Percentiles rank a stretch among this genome's conserved stretches.
phyloP scores from a whole-genome alignment of 1,140 invertebrate genomes.

The Aphaenogaster floridana region DNA sequence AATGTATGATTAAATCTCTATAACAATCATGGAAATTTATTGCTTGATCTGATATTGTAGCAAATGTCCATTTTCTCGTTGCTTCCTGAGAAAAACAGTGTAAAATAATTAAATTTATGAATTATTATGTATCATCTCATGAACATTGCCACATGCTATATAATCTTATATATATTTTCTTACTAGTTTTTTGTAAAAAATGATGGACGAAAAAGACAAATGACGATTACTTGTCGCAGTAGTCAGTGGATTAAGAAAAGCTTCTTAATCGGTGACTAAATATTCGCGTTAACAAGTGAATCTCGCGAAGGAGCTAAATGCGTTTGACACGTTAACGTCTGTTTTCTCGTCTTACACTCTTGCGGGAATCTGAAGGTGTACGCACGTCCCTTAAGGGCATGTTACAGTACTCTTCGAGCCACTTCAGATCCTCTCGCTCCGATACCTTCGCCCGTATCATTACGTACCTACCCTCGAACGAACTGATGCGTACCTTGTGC shows the following conservation, averaged over 20 bases:
- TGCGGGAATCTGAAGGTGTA: constrained; percentile 74
- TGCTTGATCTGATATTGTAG: not conserved
- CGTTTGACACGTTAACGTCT: constrained; percentile 81
- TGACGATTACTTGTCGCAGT: not conserved
- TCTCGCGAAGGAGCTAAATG: constrained; percentile 75
- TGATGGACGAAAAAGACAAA: not conserved
- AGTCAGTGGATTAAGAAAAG: constrained; percentile 27
- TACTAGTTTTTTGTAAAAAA: not conserved
- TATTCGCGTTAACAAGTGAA: constrained; percentile 64
- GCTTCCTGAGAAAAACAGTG: not conserved
- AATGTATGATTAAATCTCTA: not conserved
- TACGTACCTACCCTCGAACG: constrained; percentile 65
- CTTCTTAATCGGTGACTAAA: constrained; percentile 71
- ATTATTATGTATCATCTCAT: not conserved
- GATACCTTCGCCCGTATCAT: constrained; percentile 79
- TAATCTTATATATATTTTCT: not conserved
- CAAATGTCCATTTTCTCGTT: not conserved
- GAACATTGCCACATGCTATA: not conserved
- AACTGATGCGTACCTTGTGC: constrained; percentile 56
- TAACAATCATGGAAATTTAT: constrained; percentile 17
- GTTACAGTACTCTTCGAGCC: constrained; percentile 81
- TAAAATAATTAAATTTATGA: not conserved
- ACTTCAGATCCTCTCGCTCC: constrained; percentile 76
- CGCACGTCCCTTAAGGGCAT: constrained; percentile 83
- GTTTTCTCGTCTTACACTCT: constrained; percentile 83